Evolutionary conservation across 2,888 invertebrate genomes (phyloP).

Genomic region (Hymenopus coronatus): DNA sequence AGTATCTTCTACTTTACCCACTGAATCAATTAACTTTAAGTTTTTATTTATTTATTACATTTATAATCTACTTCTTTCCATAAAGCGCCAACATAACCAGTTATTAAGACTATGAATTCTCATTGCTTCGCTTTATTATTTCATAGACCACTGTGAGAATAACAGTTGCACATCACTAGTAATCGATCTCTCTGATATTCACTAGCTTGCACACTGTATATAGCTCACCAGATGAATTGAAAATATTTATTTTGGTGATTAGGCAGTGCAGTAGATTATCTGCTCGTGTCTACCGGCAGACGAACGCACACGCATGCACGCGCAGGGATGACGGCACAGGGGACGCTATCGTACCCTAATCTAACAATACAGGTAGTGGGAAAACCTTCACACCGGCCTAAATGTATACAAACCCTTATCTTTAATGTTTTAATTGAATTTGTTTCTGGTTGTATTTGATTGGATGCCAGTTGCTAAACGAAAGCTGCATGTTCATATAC

Average conservation of each 20-base stretch:
- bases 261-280: not conserved
- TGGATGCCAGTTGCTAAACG: not conserved
- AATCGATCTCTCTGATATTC: too few species aligned
- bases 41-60: too few species aligned
- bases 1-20: too few species aligned
- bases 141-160: too few species aligned
- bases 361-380: not conserved
- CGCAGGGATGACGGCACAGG: not conserved
- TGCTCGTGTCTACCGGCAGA: not conserved
- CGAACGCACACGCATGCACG: constrained; percentile 3
- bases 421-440: not conserved
- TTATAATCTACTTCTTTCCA: too few species aligned
- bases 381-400: not conserved
- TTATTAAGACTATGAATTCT: too few species aligned
- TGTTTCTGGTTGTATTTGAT: not conserved
- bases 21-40: too few species aligned
- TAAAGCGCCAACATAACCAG: too few species aligned
- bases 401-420: not conserved
- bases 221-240: not conserved
- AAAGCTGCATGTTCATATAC: too few species aligned
- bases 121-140: too few species aligned
- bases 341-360: not conserved
- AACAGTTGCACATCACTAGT: too few species aligned
- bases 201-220: too few species aligned
- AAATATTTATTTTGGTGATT: not conserved